Evolutionary conservation across 2,797 vertebrate genomes (phyloP).

Genomic region (Hyperoplus lanceolatus): DNA sequence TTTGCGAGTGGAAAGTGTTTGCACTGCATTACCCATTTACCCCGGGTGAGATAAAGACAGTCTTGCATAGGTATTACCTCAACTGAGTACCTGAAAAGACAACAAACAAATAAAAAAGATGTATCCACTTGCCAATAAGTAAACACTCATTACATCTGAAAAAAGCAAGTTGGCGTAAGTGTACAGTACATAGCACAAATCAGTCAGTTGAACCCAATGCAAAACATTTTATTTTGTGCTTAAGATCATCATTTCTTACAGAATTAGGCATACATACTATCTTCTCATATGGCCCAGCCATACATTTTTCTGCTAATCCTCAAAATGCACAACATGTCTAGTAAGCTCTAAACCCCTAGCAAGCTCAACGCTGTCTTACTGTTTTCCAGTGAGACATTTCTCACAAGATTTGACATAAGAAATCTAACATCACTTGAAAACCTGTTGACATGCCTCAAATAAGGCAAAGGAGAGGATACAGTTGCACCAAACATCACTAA

Average conservation of each 20-base stretch:
- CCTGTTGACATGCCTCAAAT: slow-evolving; percentile 39
- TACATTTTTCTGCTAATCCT: slow-evolving; percentile 63
- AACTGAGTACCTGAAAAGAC: slow-evolving; percentile 6
- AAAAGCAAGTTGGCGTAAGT: not conserved
- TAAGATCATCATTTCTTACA: slow-evolving; percentile 61
- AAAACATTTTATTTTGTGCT: slow-evolving; percentile 84
- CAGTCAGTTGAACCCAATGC: slow-evolving; percentile 43
- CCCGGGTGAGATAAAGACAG: slow-evolving; percentile 52
- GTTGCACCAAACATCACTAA: slow-evolving; percentile 58
- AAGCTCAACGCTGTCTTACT: slow-evolving; percentile 57
- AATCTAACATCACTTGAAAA: slow-evolving; percentile 47
- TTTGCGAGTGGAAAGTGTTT: slow-evolving; percentile 77
- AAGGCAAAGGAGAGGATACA: slow-evolving; percentile 51
- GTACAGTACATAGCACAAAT: slow-evolving; percentile 12
- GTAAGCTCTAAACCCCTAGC: slow-evolving; percentile 68
- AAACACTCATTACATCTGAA: not conserved
- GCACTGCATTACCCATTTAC: slow-evolving; percentile 76
- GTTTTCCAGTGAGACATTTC: slow-evolving; percentile 62
- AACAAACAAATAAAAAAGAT: not conserved
- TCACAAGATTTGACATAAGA: slow-evolving; percentile 54
- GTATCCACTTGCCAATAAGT: not conserved
- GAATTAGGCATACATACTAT: slow-evolving; percentile 46
- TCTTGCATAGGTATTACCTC: slow-evolving; percentile 25
- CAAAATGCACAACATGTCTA: slow-evolving; percentile 61
- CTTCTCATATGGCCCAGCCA: slow-evolving; percentile 81